Evolutionary conservation across 2,797 vertebrate genomes (phyloP).

Genomic region (Falco naumanni): DNA sequence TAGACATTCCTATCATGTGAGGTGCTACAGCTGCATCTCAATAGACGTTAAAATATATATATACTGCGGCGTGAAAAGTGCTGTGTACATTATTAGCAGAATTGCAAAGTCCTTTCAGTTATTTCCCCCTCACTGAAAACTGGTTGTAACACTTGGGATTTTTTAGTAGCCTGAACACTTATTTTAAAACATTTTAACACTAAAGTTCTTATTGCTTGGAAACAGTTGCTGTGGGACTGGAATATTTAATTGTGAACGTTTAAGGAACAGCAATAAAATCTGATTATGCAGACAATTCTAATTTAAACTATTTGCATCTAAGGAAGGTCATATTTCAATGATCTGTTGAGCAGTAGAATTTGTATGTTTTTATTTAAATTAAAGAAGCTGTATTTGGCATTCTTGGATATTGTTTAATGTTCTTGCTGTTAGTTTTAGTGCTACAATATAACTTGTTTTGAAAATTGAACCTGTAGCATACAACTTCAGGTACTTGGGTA

Average conservation of each 20-base stretch:
- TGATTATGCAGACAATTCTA: neutral
- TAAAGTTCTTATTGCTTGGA: neutral
- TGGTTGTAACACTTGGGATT: neutral
- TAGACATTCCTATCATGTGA: neutral
- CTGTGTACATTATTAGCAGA: neutral
- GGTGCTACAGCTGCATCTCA: neutral
- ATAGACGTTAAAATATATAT: neutral
- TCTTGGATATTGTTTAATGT: neutral
- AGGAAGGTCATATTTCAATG: neutral
- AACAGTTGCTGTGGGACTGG: slow-evolving; percentile 2
- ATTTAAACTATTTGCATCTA: neutral
- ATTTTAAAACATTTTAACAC: neutral
- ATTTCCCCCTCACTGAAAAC: neutral
- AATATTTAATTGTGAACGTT: neutral
- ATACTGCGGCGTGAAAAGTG: neutral
- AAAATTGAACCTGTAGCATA: neutral
- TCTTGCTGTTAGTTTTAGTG: neutral
- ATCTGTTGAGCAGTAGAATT: neutral
- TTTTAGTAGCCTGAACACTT: neutral
- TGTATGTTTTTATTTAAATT: neutral
- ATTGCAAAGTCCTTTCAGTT: neutral
- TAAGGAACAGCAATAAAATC: neutral
- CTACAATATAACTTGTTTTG: neutral
- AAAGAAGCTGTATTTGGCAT: neutral
- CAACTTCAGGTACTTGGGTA: neutral